Conservation (phyloP, 2,113 vertebrate species). For the Prolemur simus region DNA sequence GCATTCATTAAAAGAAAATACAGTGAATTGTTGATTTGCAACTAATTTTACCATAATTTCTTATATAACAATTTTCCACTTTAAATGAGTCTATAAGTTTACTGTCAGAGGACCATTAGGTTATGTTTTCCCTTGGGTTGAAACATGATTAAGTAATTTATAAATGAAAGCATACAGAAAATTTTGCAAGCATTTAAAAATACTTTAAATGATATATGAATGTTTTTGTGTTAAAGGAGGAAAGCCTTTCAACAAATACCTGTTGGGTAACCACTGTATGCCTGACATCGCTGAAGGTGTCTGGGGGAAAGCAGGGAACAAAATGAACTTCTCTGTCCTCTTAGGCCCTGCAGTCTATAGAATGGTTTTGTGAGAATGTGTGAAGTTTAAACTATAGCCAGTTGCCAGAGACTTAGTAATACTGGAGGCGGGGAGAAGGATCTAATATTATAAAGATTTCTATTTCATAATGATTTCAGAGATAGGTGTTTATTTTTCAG, state of each 20-base stretch:
- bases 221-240: not conserved
- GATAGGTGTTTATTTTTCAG: not conserved
- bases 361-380: not conserved
- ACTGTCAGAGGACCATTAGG: not conserved
- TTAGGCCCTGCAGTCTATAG: not conserved
- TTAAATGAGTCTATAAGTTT: not conserved
- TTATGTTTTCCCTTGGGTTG: constrained; percentile 9
- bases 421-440: not conserved
- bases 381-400: constrained; percentile 4
- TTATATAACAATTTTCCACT: constrained; percentile 11
- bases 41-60: not conserved
- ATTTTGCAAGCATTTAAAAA: not conserved
- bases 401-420: not conserved
- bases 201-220: not conserved
- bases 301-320: not conserved
- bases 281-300: too few relatives aligned
- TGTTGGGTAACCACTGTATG: too few relatives aligned
- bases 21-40: constrained; percentile 1
- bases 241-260: not conserved
- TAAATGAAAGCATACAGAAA: constrained; percentile 17
- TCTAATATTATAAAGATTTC: not conserved
- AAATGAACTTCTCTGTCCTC: not conserved
- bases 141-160: constrained; percentile 30
- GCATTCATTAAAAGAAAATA: not conserved
- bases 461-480: constrained; percentile 29